Conservation (phyloP, 35 echinoderm and acorn worm species). For the Anneissia japonica region DNA sequence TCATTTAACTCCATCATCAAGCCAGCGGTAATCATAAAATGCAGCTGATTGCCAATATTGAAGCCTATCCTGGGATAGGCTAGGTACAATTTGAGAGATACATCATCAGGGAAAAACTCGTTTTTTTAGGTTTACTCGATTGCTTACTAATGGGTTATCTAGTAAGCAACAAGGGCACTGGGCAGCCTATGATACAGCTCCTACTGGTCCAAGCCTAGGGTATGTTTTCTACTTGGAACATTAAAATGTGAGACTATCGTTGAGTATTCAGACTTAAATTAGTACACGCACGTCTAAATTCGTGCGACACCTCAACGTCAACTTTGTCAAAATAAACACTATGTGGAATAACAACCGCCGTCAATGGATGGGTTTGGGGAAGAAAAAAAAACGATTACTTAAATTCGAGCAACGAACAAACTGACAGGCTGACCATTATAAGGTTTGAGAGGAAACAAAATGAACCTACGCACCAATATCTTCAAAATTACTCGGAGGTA, state of each 20-base stretch:
- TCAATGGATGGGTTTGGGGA: neutral
- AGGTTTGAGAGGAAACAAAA: neutral
- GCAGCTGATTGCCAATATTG: neutral
- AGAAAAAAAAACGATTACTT: too few species aligned
- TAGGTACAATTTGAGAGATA: neutral
- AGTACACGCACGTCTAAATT: neutral
- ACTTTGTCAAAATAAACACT: neutral
- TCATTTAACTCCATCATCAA: neutral
- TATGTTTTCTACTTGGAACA: too few species aligned
- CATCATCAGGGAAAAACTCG: too few species aligned
- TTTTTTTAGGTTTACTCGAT: too few species aligned
- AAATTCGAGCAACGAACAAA: neutral
- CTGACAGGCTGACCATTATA: neutral
- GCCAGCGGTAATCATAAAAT: neutral
- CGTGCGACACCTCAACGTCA: neutral
- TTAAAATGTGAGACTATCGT: too few species aligned
- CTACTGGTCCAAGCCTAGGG: too few species aligned
- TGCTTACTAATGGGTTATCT: neutral
- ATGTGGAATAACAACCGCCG: neutral
- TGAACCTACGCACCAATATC: neutral
- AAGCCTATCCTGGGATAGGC: neutral
- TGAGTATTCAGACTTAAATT: neutral
- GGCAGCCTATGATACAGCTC: too few species aligned
- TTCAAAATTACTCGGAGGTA: neutral
- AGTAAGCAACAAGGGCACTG: too few species aligned